Evolutionary conservation across 2,797 vertebrate species (phyloP).

Genomic region (Tolypeutes matacus): DNA sequence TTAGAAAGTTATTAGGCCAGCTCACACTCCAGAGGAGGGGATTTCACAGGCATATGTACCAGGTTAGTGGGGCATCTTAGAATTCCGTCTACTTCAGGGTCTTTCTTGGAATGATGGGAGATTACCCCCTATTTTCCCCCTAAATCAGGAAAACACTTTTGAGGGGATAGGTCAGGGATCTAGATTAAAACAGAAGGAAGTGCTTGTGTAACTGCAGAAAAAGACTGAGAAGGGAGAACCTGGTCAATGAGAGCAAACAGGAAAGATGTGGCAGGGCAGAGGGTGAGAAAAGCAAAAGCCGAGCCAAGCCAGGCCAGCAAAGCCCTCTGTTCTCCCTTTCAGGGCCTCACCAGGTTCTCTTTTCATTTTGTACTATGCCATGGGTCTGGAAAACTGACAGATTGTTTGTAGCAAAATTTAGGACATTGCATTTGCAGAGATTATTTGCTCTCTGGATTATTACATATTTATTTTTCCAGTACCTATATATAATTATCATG

Average conservation of each 20-base stretch:
- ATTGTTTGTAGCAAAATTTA: background rate
- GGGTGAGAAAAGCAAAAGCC: background rate
- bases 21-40: no score
- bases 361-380: background rate
- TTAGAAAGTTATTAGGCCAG: background rate
- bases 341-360: background rate
- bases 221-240: background rate
- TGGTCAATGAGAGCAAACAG: background rate
- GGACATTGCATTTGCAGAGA: background rate
- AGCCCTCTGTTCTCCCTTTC: no score
- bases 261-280: background rate
- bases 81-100: background rate
- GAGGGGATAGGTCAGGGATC: background rate
- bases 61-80: background rate
- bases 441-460: background rate
- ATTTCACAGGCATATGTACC: no score
- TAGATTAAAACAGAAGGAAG: background rate
- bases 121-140: background rate
- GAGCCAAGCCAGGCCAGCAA: background rate
- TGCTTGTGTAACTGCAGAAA: background rate
- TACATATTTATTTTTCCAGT: background rate
- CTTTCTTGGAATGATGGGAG: background rate
- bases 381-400: background rate
- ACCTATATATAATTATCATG: no score
- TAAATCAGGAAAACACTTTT: background rate